Percentiles rank a stretch among this genome's conserved stretches.
Evolutionary conservation across 2,113 vertebrate species (phyloP).

Genomic region (Tichodroma muraria): DNA sequence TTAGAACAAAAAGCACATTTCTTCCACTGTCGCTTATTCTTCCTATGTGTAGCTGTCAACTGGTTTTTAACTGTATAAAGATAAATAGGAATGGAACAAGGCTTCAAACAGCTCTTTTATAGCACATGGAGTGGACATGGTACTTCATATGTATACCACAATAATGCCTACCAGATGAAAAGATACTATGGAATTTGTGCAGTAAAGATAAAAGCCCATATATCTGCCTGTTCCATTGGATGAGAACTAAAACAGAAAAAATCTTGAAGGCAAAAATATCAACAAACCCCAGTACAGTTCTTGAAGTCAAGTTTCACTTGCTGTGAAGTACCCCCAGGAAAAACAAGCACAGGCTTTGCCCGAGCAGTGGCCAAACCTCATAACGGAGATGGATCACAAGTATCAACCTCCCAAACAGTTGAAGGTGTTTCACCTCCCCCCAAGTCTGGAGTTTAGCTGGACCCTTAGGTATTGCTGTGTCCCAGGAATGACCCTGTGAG

Average conservation of each 20-base stretch:
- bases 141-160: slow-evolving; percentile 6
- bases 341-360: not conserved
- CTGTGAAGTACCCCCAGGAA: not conserved
- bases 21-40: not conserved
- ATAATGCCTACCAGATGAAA: slow-evolving; percentile 35
- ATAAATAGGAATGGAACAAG: not conserved
- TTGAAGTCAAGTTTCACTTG: not conserved
- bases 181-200: not conserved
- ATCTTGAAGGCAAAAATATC: not conserved
- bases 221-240: not conserved
- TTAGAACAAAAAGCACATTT: not conserved
- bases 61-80: slow-evolving; percentile 8
- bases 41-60: not conserved
- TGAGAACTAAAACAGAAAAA: not conserved
- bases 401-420: not conserved
- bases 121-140: not conserved
- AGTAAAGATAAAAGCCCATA: slow-evolving; percentile 27
- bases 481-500: not conserved
- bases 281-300: not conserved
- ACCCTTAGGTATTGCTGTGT: not conserved
- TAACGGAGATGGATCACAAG: not conserved
- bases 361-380: not conserved
- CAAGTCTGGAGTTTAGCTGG: not conserved
- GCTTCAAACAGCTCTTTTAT: not conserved
- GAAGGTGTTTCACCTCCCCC: not conserved